Evolutionary conservation across 1,140 invertebrate genomes (phyloP), one percentile per base, ranked within the genome.

Genomic region (Pseudomyrmex sp.): DNA sequence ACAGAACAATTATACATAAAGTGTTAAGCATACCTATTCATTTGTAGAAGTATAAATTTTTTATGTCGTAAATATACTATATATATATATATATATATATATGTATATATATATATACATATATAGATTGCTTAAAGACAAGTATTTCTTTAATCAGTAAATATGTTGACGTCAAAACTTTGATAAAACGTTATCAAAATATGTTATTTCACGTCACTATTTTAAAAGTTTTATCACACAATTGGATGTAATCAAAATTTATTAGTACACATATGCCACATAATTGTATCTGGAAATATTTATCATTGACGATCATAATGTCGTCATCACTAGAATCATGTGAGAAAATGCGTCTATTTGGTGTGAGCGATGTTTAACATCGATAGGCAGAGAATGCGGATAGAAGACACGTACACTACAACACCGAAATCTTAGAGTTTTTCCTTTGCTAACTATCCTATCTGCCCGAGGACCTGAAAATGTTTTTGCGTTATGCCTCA

Each of bases 391-490:
- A 92, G 92, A 91, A 91, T 92, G 93, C 5, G 92, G 91, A 93
- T 92, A 92, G 92, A 89, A 85, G 88, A 91, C 91, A 91, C 88
- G 87, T 88, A 91, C 4, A 7, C 90, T 85, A 84, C 85, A 68
- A 87, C 91, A 93, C 89, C 91, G 89, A 92, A 93, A 92, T 93
- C 92, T 93, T 93, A 93, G 92, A 91, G 90, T 73, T 89, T 73
- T 89, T 93, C 91, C 90, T 87, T 88, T 85, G 90, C 90, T 93
- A 93, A 92, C 92, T 93, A 92, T 93, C 89, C 87, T 91, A 91
- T 92, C 92, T 92, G 85, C 93, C 92, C 89, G 90, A 91, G 92
- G 93, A 92, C 92, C 92, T 92, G 92, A 92, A 92, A 93, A 92
- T 90, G 91, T 91, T 92, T 92, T 88, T 88, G 92, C 90, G 91